Conservation (phyloP, 2,113 vertebrate genomes). For the Raja brachyura region DNA sequence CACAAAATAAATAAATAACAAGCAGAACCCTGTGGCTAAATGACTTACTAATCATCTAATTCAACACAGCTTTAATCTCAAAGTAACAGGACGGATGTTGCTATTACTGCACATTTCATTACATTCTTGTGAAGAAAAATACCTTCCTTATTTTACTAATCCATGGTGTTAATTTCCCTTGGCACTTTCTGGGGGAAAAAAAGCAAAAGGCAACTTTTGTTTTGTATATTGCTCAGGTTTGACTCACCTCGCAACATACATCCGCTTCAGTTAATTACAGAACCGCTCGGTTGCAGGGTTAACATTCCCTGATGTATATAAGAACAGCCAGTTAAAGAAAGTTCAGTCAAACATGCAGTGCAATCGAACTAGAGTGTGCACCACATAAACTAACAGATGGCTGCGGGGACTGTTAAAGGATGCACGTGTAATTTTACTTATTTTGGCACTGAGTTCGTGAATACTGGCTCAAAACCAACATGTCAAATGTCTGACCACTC, state of each 20-base stretch:
- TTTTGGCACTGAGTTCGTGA: no score
- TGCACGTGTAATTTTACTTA: neutral
- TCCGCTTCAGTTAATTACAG: slow-evolving; percentile 11
- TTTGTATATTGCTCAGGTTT: neutral
- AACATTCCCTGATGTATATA: neutral
- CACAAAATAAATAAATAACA: slow-evolving; percentile 33
- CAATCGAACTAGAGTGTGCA: neutral
- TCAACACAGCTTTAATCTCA: slow-evolving; percentile 25
- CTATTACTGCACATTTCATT: slow-evolving; percentile 28
- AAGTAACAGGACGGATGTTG: slow-evolving; percentile 12
- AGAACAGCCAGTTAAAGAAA: slow-evolving; percentile 31
- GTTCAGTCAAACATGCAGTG: neutral
- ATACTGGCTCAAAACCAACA: neutral
- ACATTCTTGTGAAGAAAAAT: slow-evolving; percentile 29
- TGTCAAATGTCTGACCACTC: slow-evolving; percentile 2
- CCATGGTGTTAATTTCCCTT: slow-evolving; percentile 11
- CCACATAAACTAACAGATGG: slow-evolving; percentile 17
- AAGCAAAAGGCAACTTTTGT: slow-evolving; percentile 19
- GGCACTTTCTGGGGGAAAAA: neutral
- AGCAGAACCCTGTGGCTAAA: slow-evolving; percentile 12
- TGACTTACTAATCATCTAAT: slow-evolving; percentile 15
- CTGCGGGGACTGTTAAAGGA: neutral
- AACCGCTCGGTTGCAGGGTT: neutral
- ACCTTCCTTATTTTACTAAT: slow-evolving; percentile 32
- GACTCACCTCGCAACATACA: slow-evolving; percentile 19